Evolutionary conservation across 2,797 vertebrate genomes (phyloP).

Genomic region (Potorous gilbertii): DNA sequence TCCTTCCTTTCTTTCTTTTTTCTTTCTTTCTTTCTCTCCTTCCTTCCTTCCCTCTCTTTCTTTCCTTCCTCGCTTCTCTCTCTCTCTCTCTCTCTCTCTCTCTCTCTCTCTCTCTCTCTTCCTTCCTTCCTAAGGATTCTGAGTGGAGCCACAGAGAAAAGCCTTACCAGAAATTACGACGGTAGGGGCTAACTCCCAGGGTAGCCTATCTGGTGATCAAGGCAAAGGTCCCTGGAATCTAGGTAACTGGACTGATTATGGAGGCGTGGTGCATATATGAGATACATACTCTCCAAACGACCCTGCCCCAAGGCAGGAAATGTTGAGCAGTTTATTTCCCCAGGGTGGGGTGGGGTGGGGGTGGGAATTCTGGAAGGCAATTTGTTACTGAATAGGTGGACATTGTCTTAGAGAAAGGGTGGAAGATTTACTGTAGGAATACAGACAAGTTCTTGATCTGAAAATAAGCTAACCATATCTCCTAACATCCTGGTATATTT

Average conservation of each 20-base stretch:
- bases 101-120: neutral
- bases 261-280: neutral
- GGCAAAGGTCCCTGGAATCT: too few relatives aligned
- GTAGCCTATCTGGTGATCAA: neutral
- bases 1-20: too few relatives aligned
- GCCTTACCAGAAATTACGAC: neutral
- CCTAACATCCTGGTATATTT: neutral
- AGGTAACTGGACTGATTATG: neutral
- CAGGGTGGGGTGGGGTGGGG: neutral
- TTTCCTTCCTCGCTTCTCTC: accelerated
- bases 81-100: accelerated
- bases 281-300: neutral
- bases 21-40: accelerated
- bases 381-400: neutral
- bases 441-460: neutral
- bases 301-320: neutral
- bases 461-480: slow-evolving; percentile 5
- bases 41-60: neutral
- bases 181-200: neutral
- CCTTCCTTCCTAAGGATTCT: too few relatives aligned
- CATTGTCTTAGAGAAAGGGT: neutral
- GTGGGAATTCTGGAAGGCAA: neutral
- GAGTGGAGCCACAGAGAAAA: neutral
- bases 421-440: neutral
- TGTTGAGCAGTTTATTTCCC: neutral